Evolutionary conservation across 2,113 vertebrate genomes (phyloP).

Genomic region (Lepus europaeus): DNA sequence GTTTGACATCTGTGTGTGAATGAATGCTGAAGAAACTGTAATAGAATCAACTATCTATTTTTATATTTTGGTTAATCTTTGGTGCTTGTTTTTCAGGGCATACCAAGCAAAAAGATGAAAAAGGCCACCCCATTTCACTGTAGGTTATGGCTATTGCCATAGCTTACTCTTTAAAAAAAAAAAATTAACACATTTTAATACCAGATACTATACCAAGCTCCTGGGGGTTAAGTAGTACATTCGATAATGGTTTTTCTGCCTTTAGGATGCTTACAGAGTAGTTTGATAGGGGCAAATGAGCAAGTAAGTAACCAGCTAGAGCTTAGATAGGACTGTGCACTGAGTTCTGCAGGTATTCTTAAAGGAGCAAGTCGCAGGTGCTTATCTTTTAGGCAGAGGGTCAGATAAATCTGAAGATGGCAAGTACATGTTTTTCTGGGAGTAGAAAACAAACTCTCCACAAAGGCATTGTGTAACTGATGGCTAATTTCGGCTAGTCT

Average conservation of each 20-base stretch:
- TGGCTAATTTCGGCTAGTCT: constrained; percentile 28
- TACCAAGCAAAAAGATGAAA: background rate
- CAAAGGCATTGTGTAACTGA: constrained; percentile 24
- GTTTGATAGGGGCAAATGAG: background rate
- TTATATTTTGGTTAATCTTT: background rate
- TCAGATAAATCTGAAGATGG: constrained; percentile 45
- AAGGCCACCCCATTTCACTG: background rate
- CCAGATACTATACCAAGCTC: background rate
- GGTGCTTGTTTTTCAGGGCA: constrained; percentile 51
- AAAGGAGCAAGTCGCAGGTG: background rate
- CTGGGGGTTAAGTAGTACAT: background rate
- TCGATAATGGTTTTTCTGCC: background rate
- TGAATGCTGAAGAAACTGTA: constrained; percentile 17
- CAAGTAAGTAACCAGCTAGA: constrained; percentile 11
- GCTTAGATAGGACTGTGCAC: background rate
- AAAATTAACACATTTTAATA: background rate
- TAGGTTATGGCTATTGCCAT: background rate
- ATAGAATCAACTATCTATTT: background rate
- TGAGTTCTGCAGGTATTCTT: background rate
- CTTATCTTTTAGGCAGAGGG: background rate
- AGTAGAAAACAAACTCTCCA: background rate
- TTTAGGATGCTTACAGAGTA: constrained; percentile 2
- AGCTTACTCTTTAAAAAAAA: background rate
- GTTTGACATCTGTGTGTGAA: background rate
- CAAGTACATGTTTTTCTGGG: constrained; percentile 18